Base-by-base conservation (phyloP, 2,888 invertebrate genomes). In the Eilema caniola region DNA sequence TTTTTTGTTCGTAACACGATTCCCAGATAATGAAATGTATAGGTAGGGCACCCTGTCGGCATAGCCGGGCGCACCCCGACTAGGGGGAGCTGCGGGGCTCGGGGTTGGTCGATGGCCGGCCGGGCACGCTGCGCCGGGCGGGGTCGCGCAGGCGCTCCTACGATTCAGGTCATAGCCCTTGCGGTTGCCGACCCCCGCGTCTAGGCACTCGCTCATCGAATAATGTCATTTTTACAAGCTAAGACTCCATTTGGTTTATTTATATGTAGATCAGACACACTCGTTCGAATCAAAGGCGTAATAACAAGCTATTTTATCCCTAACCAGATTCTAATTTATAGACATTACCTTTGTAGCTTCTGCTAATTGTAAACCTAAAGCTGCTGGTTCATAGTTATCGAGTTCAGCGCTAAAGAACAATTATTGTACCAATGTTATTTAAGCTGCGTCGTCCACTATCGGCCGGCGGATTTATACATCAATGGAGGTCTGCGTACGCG, bases 171-270 rank as follows among this genome's bases (percentile, higher is more conserved):
- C 93, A 92, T 90, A 92, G 93, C 89, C 92, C 93, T 93, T 90
- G 85, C 91, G 93, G 92, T 91, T 93, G 90, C 90, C 93, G 93
- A 94, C 94, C 95, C 89, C 89, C 83, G 83, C 78, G 87, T 90
- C 90, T 91, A 90, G 89, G 88, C 88, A 85, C 85, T 85, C 82
- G 85, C 86, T 86, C 83, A 85, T 85, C 76, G 75, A 82, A 87
- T 86, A 83, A 84, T 85, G 83, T 78, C 80, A 86, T 83, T 85
- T 83, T 80, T 82, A 83, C 81, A 81, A 83, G 81, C 80, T 78
- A 72, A 69, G 71, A 79, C 67, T 12, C 53, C 14, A 63, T 63
- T 69, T 25, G 25, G 37, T 62, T 33, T 62, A 56, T n/a, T n/a
- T 4, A 53, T n/a, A n/a, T 53, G 10, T 53, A 53, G 53, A n/a